Evolutionary conservation across 2,888 invertebrate species (phyloP).

Genomic region (Clanis bilineata): DNA sequence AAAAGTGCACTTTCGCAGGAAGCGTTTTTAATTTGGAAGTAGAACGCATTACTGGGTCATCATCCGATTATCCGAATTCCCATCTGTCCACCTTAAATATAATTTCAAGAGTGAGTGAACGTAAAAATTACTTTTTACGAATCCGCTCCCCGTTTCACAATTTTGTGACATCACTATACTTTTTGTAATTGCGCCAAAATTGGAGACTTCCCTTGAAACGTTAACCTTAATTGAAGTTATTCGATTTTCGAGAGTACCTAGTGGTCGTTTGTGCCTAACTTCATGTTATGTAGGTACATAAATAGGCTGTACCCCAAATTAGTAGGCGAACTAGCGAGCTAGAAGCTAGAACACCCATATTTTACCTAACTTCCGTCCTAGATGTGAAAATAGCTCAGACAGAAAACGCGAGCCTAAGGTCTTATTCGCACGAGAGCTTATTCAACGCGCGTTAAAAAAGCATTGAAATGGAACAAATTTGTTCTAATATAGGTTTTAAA

Average conservation of each 20-base stretch:
- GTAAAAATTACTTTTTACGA: conserved; percentile 7
- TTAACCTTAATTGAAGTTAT: not conserved
- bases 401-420: no score
- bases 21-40: conserved; percentile 1
- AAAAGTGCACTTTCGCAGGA: not conserved
- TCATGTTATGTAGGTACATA: no score
- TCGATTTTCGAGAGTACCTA: not conserved
- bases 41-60: conserved; percentile 15
- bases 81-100: conserved; percentile 13
- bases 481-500: no score
- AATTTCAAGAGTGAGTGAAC: conserved; percentile 13
- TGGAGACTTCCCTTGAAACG: not conserved
- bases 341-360: no score
- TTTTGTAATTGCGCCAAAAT: conserved; percentile 1
- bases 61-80: conserved; percentile 15
- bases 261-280: no score
- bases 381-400: no score
- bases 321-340: no score
- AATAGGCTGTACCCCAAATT: no score
- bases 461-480: no score
- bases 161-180: not conserved
- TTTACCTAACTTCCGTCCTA: no score
- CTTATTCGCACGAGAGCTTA: no score
- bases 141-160: not conserved
- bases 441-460: no score